Evolutionary conservation across 2,888 invertebrate species (phyloP).

Genomic region (Anticlea derivata): DNA sequence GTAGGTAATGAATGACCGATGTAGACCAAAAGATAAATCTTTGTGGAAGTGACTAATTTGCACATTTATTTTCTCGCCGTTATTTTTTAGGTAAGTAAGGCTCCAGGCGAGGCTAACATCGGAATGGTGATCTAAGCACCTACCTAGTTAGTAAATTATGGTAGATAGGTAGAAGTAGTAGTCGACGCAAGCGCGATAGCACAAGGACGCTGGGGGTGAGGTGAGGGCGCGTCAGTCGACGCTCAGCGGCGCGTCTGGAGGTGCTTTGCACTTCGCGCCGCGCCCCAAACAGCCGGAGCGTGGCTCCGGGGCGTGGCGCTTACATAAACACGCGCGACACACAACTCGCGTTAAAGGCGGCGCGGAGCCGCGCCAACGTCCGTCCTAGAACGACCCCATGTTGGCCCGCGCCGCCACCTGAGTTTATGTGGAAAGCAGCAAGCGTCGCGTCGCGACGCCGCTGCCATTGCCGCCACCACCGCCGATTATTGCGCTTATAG

Average conservation of each 20-base stretch:
- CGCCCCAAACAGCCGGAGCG: constrained; percentile 79
- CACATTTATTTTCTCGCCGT: too few species aligned
- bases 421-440: constrained; percentile 70
- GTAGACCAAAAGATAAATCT: too few species aligned
- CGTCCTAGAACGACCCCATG: constrained; percentile 78
- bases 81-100: too few species aligned
- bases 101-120: too few species aligned
- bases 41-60: too few species aligned
- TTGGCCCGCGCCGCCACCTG: constrained; percentile 73
- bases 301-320: constrained; percentile 84
- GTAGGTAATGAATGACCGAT: too few species aligned
- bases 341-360: constrained; percentile 64
- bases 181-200: constrained; percentile 66
- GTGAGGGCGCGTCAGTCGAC: constrained; percentile 75
- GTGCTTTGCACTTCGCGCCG: constrained; percentile 78
- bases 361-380: constrained; percentile 75
- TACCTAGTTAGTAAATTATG: too few species aligned
- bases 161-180: neutral
- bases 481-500: constrained; percentile 77
- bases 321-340: constrained; percentile 81
- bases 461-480: constrained; percentile 69
- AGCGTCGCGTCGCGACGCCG: constrained; percentile 69
- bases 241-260: constrained; percentile 81
- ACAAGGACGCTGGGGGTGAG: constrained; percentile 49
- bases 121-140: too few species aligned